Evolutionary conservation across 2,113 vertebrate genomes (phyloP).

Genomic region (Numida meleagris): DNA sequence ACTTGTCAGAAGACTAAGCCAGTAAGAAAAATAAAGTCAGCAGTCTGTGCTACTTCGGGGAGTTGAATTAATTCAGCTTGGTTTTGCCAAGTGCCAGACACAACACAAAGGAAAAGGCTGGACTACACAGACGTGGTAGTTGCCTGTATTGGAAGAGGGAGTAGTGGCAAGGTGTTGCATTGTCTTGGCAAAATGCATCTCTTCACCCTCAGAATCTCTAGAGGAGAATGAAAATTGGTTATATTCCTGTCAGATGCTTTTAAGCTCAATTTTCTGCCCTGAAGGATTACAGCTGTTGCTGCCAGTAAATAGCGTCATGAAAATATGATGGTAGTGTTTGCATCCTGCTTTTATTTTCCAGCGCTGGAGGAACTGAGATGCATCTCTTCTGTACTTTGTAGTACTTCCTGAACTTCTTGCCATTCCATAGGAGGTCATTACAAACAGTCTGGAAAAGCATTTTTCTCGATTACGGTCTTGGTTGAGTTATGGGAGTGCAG

Average conservation of each 20-base stretch:
- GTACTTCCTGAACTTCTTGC: not conserved
- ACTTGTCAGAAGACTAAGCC: not conserved
- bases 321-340: not conserved
- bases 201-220: not conserved
- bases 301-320: conserved; percentile 6
- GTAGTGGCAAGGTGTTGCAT: not conserved
- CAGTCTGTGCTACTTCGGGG: not conserved
- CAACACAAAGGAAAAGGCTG: not conserved
- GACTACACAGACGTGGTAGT: not conserved
- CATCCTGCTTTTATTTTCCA: not conserved
- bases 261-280: conserved; percentile 46
- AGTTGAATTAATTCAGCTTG: not conserved
- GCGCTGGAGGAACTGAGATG: not conserved
- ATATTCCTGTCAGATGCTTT: conserved; percentile 39
- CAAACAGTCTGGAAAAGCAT: not conserved
- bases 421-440: not conserved
- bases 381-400: not conserved
- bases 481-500: not conserved
- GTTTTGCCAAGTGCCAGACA: not conserved
- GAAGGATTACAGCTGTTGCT: conserved; percentile 54
- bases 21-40: not conserved
- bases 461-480: not conserved
- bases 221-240: not conserved
- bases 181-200: conserved; percentile 4
- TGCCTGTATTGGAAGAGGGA: not conserved